phyloP scores from a whole-genome alignment of 2,113 vertebrate genomes.

The Upupa epops region DNA sequence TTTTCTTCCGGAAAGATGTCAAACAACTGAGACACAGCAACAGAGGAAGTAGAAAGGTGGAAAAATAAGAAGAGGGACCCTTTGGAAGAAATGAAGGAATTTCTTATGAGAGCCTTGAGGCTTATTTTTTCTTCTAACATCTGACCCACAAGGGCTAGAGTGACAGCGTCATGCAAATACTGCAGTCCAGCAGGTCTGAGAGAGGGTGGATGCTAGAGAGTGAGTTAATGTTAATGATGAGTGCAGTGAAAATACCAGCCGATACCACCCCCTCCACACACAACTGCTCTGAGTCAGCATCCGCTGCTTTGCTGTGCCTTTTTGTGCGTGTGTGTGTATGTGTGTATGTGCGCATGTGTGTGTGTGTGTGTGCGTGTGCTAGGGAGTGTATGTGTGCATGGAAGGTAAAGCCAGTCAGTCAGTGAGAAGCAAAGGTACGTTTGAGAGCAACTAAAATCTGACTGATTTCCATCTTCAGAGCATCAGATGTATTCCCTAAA shows the following conservation, averaged over 20 bases:
- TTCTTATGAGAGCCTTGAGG: conserved; percentile 66
- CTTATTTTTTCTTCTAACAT: conserved; percentile 62
- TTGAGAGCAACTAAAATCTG: conserved; percentile 84
- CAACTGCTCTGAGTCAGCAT: conserved; percentile 87
- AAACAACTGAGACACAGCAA: conserved; percentile 76
- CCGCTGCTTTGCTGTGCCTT: conserved; percentile 76
- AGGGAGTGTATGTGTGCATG: conserved; percentile 74
- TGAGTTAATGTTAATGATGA: conserved; percentile 84
- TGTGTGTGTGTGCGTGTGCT: conserved; percentile 64
- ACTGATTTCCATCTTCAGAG: conserved; percentile 87
- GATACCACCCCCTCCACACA: conserved; percentile 79
- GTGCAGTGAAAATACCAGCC: conserved; percentile 81
- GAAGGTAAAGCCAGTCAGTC: conserved; percentile 84
- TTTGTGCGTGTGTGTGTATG: conserved; percentile 23
- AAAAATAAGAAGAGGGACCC: conserved; percentile 73
- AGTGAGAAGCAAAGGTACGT: conserved; percentile 87
- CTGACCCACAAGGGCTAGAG: conserved; percentile 79
- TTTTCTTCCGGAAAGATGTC: conserved; percentile 81
- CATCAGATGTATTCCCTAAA: conserved; percentile 86
- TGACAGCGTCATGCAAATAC: conserved; percentile 82
- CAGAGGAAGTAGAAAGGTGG: conserved; percentile 79
- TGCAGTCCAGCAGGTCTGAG: conserved; percentile 81
- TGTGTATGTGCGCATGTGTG: conserved; percentile 55
- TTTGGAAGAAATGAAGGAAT: conserved; percentile 74
- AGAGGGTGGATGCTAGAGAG: conserved; percentile 80